A percentile compares a stretch with the other conserved stretches of the same genome.
Conservation (phyloP, 2,113 vertebrate genomes). For the Otis tarda region DNA sequence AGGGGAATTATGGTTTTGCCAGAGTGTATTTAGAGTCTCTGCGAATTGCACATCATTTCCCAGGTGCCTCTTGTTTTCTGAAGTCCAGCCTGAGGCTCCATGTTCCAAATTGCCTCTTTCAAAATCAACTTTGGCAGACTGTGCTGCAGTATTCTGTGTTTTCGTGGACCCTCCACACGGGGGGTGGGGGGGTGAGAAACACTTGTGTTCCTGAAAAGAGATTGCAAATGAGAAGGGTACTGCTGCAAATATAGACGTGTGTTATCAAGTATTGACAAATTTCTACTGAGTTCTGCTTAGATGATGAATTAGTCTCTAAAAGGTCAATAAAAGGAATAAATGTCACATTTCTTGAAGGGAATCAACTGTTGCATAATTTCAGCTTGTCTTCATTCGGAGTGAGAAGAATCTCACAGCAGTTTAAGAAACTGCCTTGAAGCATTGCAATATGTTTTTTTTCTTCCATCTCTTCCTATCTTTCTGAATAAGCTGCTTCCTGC, state of each 20-base stretch:
- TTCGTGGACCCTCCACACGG: neutral
- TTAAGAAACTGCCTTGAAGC: slow-evolving; percentile 65
- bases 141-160: neutral
- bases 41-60: slow-evolving; percentile 35
- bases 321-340: neutral
- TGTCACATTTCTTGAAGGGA: slow-evolving; percentile 15
- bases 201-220: slow-evolving; percentile 33
- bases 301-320: neutral
- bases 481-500: slow-evolving; percentile 51
- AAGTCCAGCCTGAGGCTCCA: neutral
- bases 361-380: slow-evolving; percentile 48
- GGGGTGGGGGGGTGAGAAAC: too few species aligned
- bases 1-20: slow-evolving; percentile 35
- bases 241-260: neutral
- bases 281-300: neutral
- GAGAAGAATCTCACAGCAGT: neutral
- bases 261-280: neutral
- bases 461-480: slow-evolving; percentile 11
- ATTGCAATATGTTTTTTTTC: slow-evolving; percentile 1
- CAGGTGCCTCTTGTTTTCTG: slow-evolving; percentile 51
- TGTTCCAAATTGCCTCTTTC: slow-evolving; percentile 30
- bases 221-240: neutral
- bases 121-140: slow-evolving; percentile 27
- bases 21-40: slow-evolving; percentile 24
- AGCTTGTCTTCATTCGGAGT: slow-evolving; percentile 23